Conservation (phyloP, 2,888 invertebrate species). For the Podotricha telesiphe region DNA sequence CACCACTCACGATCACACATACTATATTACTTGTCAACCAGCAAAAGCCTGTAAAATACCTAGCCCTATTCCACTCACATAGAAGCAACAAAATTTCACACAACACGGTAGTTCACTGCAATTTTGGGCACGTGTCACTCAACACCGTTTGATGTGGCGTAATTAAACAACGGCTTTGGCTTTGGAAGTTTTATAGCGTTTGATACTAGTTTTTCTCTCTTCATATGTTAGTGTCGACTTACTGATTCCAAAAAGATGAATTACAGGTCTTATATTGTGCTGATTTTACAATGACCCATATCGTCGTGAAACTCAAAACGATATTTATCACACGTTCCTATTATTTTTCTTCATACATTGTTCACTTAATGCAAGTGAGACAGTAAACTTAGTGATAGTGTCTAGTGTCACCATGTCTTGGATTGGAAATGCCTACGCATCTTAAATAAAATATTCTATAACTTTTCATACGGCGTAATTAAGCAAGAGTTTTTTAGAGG, state of each 20-base stretch:
- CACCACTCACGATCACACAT: neutral
- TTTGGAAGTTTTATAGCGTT: neutral
- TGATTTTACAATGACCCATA: no score
- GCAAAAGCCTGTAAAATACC: neutral
- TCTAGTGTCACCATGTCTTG: no score
- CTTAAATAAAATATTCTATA: no score
- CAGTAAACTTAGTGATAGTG: no score
- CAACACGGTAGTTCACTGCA: slow-evolving; percentile 3
- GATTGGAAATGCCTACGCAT: no score
- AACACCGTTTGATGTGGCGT: slow-evolving; percentile 53
- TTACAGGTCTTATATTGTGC: no score
- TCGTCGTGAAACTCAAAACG: no score
- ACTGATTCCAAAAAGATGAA: neutral
- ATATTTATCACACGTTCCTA: no score
- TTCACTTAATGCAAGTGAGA: no score
- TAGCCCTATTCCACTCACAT: neutral
- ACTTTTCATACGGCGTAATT: no score
- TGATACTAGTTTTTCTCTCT: slow-evolving; percentile 1
- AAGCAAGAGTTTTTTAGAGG: no score
- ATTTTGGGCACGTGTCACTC: slow-evolving; percentile 44
- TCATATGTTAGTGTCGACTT: neutral
- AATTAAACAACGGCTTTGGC: slow-evolving; percentile 47
- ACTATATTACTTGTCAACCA: neutral
- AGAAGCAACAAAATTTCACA: neutral
- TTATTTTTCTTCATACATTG: no score